phyloP scores from a whole-genome alignment of 2,797 vertebrate species.

The Sebastes miniatus region DNA sequence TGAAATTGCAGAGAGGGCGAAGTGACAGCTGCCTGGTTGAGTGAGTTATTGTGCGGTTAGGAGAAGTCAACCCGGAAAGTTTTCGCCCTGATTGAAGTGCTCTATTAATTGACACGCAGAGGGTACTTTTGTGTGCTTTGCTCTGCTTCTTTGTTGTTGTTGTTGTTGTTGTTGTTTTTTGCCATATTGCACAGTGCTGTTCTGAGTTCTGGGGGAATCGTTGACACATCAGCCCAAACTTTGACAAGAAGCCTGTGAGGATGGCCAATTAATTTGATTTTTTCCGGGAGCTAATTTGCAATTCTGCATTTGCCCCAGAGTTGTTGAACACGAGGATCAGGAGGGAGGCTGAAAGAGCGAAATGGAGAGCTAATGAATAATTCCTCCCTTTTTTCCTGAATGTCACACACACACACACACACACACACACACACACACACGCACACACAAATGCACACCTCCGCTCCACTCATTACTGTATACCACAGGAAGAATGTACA shows the following conservation, averaged over 20 bases:
- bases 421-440: slow-evolving; percentile 5
- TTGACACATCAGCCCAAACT: slow-evolving; percentile 85
- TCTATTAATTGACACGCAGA: slow-evolving; percentile 40
- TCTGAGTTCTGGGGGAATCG: slow-evolving; percentile 77
- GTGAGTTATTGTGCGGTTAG: slow-evolving; percentile 31
- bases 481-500: slow-evolving; percentile 77
- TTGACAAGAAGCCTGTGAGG: slow-evolving; percentile 84
- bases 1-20: slow-evolving; percentile 15
- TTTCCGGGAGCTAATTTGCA: slow-evolving; percentile 88
- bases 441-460: slow-evolving; percentile 59
- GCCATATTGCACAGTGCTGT: slow-evolving; percentile 20
- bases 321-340: slow-evolving; percentile 85
- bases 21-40: slow-evolving; percentile 30
- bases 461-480: slow-evolving; percentile 64
- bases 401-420: slow-evolving; percentile 44
- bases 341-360: slow-evolving; percentile 65
- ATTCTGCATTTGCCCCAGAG: slow-evolving; percentile 85
- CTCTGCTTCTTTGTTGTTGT: slow-evolving; percentile 9
- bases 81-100: slow-evolving; percentile 44
- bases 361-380: slow-evolving; percentile 87
- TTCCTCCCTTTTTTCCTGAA: slow-evolving; percentile 78
- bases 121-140: slow-evolving; percentile 15
- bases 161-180: neutral
- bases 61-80: slow-evolving; percentile 43
- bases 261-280: slow-evolving; percentile 91